Evolutionary conservation across 2,797 vertebrate genomes (phyloP).

Genomic region (Glyptemys insculpta): DNA sequence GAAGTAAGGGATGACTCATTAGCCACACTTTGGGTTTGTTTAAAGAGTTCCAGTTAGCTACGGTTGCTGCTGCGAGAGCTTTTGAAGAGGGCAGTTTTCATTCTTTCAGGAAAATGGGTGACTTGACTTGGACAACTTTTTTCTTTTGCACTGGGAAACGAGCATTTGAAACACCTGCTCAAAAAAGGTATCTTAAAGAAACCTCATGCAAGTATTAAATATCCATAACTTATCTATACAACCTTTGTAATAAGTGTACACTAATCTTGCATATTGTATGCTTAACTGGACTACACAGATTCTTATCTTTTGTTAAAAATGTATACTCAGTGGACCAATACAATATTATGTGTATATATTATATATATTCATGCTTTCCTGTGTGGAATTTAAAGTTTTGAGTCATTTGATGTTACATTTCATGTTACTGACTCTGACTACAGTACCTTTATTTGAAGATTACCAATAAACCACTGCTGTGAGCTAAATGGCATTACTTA

Average conservation of each 20-base stretch:
- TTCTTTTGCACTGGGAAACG: constrained; percentile 84
- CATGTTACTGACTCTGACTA: constrained; percentile 80
- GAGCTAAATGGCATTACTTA: constrained; percentile 82
- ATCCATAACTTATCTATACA: constrained; percentile 78
- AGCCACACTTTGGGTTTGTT: constrained; percentile 55
- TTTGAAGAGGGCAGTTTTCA: constrained; percentile 33
- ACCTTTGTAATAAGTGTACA: constrained; percentile 80
- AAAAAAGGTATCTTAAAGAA: constrained; percentile 69
- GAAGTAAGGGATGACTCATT: constrained; percentile 54
- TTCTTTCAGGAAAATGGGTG: constrained; percentile 75
- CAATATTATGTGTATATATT: constrained; percentile 84
- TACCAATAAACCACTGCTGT: constrained; percentile 87
- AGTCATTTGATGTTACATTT: constrained; percentile 80
- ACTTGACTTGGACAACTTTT: constrained; percentile 76
- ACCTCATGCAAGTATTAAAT: constrained; percentile 80
- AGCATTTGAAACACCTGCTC: constrained; percentile 79
- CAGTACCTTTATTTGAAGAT: constrained; percentile 79
- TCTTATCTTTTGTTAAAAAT: constrained; percentile 83
- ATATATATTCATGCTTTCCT: constrained; percentile 79
- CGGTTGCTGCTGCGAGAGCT: constrained; percentile 53
- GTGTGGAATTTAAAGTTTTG: constrained; percentile 77
- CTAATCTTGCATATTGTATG: constrained; percentile 79
- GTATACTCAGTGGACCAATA: constrained; percentile 85
- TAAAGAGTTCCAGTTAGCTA: constrained; percentile 62
- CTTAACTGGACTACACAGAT: constrained; percentile 83